Percentiles rank a stretch among this genome's conserved stretches.
These are phyloP conservation scores for zebrafish (Danio rerio) DNA, from an alignment of 2,113 vertebrate species.

Conservation along the genomic window DNA sequence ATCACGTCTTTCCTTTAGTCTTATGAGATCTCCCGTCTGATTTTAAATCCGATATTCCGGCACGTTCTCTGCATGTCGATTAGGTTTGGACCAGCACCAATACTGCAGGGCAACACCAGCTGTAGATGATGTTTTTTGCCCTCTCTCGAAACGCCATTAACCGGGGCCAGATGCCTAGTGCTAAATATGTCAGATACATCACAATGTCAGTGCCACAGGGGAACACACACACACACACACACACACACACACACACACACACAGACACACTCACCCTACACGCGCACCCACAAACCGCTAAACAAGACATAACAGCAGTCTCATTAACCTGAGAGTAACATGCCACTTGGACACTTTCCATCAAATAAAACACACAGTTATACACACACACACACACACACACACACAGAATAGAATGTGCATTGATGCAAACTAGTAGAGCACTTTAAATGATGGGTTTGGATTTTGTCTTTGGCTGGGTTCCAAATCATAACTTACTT, in stretches of 20 bases:
- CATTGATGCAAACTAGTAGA: not conserved
- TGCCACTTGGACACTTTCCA: conserved; percentile 20
- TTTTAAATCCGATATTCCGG: not conserved
- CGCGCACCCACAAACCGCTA: not conserved
- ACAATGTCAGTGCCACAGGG: conserved; percentile 12
- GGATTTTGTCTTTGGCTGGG: not conserved
- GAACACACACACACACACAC: conserved; percentile 5
- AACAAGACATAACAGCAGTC: conserved; percentile 26
- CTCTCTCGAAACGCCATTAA: conserved; percentile 13
- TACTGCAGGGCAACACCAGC: conserved; percentile 4
- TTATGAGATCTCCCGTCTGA: not conserved
- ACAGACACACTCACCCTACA: not conserved
- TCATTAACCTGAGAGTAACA: conserved; percentile 28
- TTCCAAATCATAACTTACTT: not conserved
- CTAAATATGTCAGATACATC: conserved; percentile 27
- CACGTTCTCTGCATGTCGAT: not conserved
- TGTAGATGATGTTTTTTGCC: not conserved
- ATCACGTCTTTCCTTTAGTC: not conserved
- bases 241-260: no score
- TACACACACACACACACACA: not conserved
- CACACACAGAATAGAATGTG: not conserved
- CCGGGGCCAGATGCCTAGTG: conserved; percentile 30
- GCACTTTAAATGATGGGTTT: not conserved
- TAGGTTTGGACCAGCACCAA: conserved; percentile 6
- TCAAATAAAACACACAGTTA: not conserved